Base-by-base conservation (phyloP, 2,888 invertebrate species). In the Micoletzkya japonica region DNA sequence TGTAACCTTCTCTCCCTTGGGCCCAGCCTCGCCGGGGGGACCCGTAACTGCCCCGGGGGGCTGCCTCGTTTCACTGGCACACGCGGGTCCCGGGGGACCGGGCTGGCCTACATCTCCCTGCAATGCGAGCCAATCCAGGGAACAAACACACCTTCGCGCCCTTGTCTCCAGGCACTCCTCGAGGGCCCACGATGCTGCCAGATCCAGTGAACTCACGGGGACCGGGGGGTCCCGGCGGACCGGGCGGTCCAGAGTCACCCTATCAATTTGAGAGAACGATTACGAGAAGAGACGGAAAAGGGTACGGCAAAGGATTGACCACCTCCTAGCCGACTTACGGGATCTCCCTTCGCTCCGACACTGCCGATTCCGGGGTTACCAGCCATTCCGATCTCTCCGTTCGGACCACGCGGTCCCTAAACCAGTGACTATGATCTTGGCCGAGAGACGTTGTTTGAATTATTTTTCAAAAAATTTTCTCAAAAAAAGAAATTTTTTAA, bases 1-100 rank as follows among this genome's bases (percentile, higher is more conserved):
- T 10, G 10, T 17, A 63, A 66, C 85, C 85, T 86, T 85, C 72
- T 86, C 86, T 34, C 94, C 94, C 76, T 90, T 90, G 0, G 86
- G 78, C 36, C 94, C 94, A 36, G 92, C 91, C 56, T 76, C 74
- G 72, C 85, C 85, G 72, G 77, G 77, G 44, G 85, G 85, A 66
- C 85, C 85, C 61, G 83, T 77, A 72, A 82, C 81, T 71, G 82
- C 76, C 68, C 84, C 83, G 72, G 84, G 85, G 70, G 79, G 71
- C 71, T 66, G 66, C n/a, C 66, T 66, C 20, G 52, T 52, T 26
- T 66, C 66, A 24, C 78, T 77, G 66, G 78, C 79, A 63, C 70
- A 75, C 37, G 82, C 77, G 44, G 76, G 78, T 64, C 85, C 85
- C 56, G 78, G 81, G 36, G 77, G 80, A 68, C 83, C 83, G 52